Evolutionary conservation across 2,797 vertebrate genomes (phyloP), one percentile per base, ranked within the genome.

Genomic region (Graptemys geographica): DNA sequence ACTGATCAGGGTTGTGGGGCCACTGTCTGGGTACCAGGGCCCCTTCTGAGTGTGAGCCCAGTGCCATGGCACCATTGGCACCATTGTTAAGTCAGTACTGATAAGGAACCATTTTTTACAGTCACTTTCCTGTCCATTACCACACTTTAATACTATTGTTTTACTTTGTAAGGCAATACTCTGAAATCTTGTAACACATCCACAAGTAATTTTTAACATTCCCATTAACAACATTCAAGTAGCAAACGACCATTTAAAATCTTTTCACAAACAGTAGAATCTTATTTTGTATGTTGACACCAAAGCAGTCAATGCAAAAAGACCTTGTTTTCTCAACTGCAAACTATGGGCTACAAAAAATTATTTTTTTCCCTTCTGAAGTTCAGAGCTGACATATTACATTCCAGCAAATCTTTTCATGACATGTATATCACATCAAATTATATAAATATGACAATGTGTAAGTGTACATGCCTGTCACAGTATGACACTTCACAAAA

Each of bases 341-440:
- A 85, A 80, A 53, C 19, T 72, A 31, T 15, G 27, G 41, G 25
- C 44, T 37, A 41, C 62, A 57, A 23, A 49, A 59, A 47, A 49
- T 83, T 1, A 13, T 53, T 25, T 23, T 2, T 0, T 10, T 28
- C 0, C 10, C 37, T 8, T 12, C 5, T 37, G 21, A 49, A 87
- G 84, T 69, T 87, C 90, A 79, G 86, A 92, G 79, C 82, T 93
- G 90, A 85, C 21, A 33, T 27, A 47, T 6, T 15, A 44, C 91
- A 44, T 57, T 37, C 28, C 25, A 51, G 79, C 44, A 91, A 90
- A 94, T 37, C 74, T 81, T 55, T 92, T 59, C 90, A 84, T 0
- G 1, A 33, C 41, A 52, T 47, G 65, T 4, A 31, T 8, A 88
- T 91, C 89, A 72, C 85, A 79, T 76, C 82, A 33, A 56, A 44